Evolutionary conservation across 2,797 vertebrate species (phyloP), one percentile per base, ranked within the genome.

Genomic region (Florisuga fusca): DNA sequence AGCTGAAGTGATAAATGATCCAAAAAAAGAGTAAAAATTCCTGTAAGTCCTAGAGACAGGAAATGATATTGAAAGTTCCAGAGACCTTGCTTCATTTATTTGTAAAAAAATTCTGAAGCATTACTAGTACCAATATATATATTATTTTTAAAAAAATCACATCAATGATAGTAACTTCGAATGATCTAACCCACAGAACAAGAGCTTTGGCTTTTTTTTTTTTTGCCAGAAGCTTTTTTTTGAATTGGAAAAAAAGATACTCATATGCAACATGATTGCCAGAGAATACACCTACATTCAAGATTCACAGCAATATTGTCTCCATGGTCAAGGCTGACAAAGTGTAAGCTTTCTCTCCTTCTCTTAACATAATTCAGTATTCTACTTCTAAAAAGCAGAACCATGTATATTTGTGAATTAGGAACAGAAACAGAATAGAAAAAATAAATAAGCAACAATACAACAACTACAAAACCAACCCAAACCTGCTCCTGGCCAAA

Each of bases 401-500:
- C 4, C 59, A 9, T 2, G 0, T 19, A 13, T 23, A 55, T 29
- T 22, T 78, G 15, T 1, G 10, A n/a, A 64, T 61, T 63, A 26
- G 7, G 18, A 87, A 64, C 4, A 55, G 9, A 76, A 80, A 43
- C 12, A 25, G 23, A 50, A 51, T 15, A 27, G 25, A 43, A 34
- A 57, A 25, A 34, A 5, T n/a, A 36, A 59, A 15, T 15, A 6
- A 7, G 50, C 4, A 58, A 6, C 12, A n/a, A n/a, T n/a, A 25
- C 23, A 50, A 53, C 27, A 68, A 15, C 26, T 10, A 1, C 4
- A 41, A 89, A 77, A 8, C 11, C 31, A n/a, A n/a, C n/a, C n/a
- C n/a, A 96, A 95, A 92, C 79, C 73, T 84, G 86, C 93, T 91
- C 97, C 50, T 95, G 63, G 38, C 82, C 90, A 89, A 34, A 96